Conservation (phyloP, 2,888 invertebrate genomes). For the Dryocosmus kuriphilus region DNA sequence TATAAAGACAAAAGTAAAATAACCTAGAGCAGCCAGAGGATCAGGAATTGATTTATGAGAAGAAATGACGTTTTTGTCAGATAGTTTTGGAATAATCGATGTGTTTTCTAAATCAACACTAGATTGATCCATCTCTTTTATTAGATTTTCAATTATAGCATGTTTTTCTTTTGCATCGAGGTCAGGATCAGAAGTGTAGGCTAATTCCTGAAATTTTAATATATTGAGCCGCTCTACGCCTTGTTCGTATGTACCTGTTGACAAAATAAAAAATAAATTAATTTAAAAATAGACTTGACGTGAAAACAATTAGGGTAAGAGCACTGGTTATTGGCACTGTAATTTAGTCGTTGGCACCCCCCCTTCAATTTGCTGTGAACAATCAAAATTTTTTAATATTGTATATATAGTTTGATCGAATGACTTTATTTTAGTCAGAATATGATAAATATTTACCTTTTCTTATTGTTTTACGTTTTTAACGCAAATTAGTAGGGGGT, state of each 20-base stretch:
- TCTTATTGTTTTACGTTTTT: too few species aligned
- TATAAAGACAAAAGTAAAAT: background rate
- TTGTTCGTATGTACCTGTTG: background rate
- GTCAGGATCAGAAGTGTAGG: background rate
- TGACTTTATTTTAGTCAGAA: too few species aligned
- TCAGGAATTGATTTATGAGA: background rate
- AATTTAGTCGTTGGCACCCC: too few species aligned
- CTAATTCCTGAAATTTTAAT: background rate
- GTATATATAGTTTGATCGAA: too few species aligned
- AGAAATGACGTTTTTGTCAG: background rate
- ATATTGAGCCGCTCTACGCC: background rate
- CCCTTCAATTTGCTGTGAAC: too few species aligned
- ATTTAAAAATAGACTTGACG: background rate
- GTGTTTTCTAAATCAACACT: background rate
- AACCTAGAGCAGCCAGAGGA: background rate
- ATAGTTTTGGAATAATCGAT: background rate
- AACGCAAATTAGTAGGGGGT: too few species aligned
- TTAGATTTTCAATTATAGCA: background rate
- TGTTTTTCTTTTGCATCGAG: background rate
- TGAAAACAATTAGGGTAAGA: too few species aligned
- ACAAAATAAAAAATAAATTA: background rate
- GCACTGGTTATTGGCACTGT: too few species aligned
- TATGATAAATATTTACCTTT: too few species aligned
- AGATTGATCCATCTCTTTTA: background rate
- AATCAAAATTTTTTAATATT: too few species aligned